These are phyloP conservation scores for Megalurothrips usitatus DNA, from an alignment of 2,888 invertebrate genomes.

Conservation along the genomic window DNA sequence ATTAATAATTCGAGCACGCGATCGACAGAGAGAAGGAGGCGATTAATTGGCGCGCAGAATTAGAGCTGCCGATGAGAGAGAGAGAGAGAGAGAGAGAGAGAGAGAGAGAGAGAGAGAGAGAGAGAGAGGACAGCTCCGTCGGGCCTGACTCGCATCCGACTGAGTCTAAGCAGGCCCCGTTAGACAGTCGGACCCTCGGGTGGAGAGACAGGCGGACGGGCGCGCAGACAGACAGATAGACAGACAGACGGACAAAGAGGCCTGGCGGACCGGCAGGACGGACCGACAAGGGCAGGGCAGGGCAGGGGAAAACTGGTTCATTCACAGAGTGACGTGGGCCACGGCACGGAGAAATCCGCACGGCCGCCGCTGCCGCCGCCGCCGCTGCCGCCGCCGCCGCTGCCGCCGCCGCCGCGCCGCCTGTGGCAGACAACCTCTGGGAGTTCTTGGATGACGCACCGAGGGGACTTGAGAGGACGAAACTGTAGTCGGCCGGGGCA, in stretches of 20 bases:
- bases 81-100: conserved; percentile 3
- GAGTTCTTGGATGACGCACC: no score
- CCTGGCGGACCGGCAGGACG: not conserved
- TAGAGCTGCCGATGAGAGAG: no score
- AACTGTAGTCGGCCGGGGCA: no score
- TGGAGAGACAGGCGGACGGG: not conserved
- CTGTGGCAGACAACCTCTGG: no score
- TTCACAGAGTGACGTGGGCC: conserved; percentile 18
- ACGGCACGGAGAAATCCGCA: conserved; percentile 3
- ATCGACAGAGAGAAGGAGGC: not conserved
- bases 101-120: not conserved
- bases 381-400: no score
- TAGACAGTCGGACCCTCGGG: not conserved
- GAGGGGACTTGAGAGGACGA: no score
- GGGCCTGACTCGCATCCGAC: not conserved
- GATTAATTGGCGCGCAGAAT: not conserved
- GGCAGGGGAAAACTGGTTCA: conserved; percentile 1
- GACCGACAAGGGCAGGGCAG: not conserved
- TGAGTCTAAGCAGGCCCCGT: not conserved
- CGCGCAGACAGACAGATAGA: not conserved
- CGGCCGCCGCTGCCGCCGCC: no score
- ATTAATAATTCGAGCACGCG: conserved; percentile 19
- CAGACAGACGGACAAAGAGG: not conserved
- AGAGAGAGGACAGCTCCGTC: not conserved
- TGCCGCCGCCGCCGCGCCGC: no score